Evolutionary conservation across 2,797 vertebrate genomes (phyloP).

Genomic region (Mastacembelus armatus): DNA sequence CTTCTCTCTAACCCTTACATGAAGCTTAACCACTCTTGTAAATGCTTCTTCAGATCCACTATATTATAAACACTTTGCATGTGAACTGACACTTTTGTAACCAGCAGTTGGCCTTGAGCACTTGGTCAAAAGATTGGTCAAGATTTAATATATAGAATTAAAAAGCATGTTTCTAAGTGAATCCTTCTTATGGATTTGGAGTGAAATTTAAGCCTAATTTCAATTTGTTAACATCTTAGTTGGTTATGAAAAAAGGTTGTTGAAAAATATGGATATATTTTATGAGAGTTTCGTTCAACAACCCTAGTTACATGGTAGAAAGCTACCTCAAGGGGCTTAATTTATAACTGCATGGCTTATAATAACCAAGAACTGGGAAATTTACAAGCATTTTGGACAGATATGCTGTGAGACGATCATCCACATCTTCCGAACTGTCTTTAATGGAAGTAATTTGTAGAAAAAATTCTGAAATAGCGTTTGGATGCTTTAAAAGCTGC

Average conservation of each 20-base stretch:
- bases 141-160: neutral
- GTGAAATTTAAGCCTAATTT: neutral
- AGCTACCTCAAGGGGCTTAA: slow-evolving; percentile 36
- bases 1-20: neutral
- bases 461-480: neutral
- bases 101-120: neutral
- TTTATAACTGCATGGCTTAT: slow-evolving; percentile 47
- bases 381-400: slow-evolving; percentile 12
- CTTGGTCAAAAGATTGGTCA: neutral
- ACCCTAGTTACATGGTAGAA: slow-evolving; percentile 4
- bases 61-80: slow-evolving; percentile 31
- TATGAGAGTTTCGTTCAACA: neutral
- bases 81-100: slow-evolving; percentile 2
- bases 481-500: neutral
- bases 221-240: neutral
- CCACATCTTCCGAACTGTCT: neutral
- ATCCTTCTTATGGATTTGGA: neutral
- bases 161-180: slow-evolving; percentile 17
- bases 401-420: slow-evolving; percentile 20
- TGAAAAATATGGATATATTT: neutral
- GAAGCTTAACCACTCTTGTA: slow-evolving; percentile 3
- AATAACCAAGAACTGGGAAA: neutral
- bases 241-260: neutral
- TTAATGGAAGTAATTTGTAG: neutral
- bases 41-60: slow-evolving; percentile 7